Evolutionary conservation across 2,888 invertebrate species (phyloP).

Genomic region (Chymomyza amoena): DNA sequence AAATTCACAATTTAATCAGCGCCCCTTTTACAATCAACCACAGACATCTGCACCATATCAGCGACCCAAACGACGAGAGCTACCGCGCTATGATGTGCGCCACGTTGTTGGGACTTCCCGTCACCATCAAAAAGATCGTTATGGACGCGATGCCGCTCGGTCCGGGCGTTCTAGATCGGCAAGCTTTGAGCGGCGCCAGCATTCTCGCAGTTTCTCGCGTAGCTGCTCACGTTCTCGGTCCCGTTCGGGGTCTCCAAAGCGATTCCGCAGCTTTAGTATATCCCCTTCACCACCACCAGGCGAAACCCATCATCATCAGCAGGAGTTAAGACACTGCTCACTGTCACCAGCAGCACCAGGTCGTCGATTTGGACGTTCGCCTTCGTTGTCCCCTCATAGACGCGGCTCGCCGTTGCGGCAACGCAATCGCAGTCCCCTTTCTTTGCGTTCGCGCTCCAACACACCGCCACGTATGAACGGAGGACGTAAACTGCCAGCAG

Average conservation of each 20-base stretch:
- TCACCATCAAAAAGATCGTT: slow-evolving; percentile 83
- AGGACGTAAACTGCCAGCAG: slow-evolving; percentile 41
- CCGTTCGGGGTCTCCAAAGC: slow-evolving; percentile 49
- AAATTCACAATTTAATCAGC: slow-evolving; percentile 32
- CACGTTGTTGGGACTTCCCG: slow-evolving; percentile 83
- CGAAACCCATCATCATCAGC: slow-evolving; percentile 25
- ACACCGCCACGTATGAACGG: slow-evolving; percentile 64
- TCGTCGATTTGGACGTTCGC: slow-evolving; percentile 62
- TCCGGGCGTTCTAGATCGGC: slow-evolving; percentile 76
- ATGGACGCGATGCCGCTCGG: slow-evolving; percentile 85
- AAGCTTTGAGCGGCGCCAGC: slow-evolving; percentile 54
- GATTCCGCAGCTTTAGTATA: slow-evolving; percentile 74
- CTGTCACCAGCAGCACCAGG: slow-evolving; percentile 36
- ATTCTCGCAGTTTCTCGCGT: slow-evolving; percentile 58
- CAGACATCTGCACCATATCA: slow-evolving; percentile 33
- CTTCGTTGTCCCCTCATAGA: slow-evolving; percentile 37
- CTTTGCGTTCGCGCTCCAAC: slow-evolving; percentile 74
- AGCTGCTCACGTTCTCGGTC: slow-evolving; percentile 70
- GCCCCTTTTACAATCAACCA: slow-evolving; percentile 34
- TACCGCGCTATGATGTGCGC: slow-evolving; percentile 91
- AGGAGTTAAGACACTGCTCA: slow-evolving; percentile 39
- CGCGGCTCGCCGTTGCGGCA: slow-evolving; percentile 47
- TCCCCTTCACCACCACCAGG: slow-evolving; percentile 71
- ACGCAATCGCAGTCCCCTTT: slow-evolving; percentile 54
- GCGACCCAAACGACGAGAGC: slow-evolving; percentile 85